These are phyloP conservation scores for Hedya salicella DNA, from an alignment of 2,888 invertebrate species.

Conservation along the genomic window DNA sequence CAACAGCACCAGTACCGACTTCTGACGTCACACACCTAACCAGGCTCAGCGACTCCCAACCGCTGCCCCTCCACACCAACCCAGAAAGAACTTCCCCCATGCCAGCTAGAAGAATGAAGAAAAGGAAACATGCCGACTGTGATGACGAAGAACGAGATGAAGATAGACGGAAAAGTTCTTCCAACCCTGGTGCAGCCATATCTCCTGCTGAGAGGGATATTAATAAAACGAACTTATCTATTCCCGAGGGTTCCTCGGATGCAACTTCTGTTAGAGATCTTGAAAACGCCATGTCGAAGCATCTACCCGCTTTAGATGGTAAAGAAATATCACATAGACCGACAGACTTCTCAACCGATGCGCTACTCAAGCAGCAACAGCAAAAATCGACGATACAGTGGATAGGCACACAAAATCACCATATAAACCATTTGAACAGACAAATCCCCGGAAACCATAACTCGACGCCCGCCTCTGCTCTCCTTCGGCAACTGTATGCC, in stretches of 20 bases:
- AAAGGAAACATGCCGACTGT: slow-evolving; percentile 78
- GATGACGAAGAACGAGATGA: slow-evolving; percentile 80
- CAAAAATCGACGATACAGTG: slow-evolving; percentile 94
- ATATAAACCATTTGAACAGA: slow-evolving; percentile 86
- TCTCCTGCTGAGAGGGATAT: slow-evolving; percentile 78
- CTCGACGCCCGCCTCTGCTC: slow-evolving; percentile 93
- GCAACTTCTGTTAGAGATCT: slow-evolving; percentile 93
- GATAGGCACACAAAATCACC: slow-evolving; percentile 93
- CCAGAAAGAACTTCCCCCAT: slow-evolving; percentile 83
- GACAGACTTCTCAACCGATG: slow-evolving; percentile 95
- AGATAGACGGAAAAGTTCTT: slow-evolving; percentile 75
- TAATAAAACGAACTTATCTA: slow-evolving; percentile 70
- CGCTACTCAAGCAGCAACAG: slow-evolving; percentile 91
- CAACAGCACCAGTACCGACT: slow-evolving; percentile 74
- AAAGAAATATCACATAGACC: slow-evolving; percentile 87
- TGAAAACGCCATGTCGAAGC: slow-evolving; percentile 98
- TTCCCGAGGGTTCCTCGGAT: slow-evolving; percentile 74
- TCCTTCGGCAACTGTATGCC: slow-evolving; percentile 95
- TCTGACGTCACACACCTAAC: slow-evolving; percentile 78
- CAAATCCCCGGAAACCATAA: slow-evolving; percentile 84
- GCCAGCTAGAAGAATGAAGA: slow-evolving; percentile 86
- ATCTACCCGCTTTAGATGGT: slow-evolving; percentile 88
- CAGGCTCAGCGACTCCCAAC: slow-evolving; percentile 74
- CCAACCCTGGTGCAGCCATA: slow-evolving; percentile 73
- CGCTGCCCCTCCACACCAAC: slow-evolving; percentile 73